These are phyloP conservation scores for Diaprepes abbreviatus DNA, from an alignment of 2,888 invertebrate genomes.

Conservation along the genomic window DNA sequence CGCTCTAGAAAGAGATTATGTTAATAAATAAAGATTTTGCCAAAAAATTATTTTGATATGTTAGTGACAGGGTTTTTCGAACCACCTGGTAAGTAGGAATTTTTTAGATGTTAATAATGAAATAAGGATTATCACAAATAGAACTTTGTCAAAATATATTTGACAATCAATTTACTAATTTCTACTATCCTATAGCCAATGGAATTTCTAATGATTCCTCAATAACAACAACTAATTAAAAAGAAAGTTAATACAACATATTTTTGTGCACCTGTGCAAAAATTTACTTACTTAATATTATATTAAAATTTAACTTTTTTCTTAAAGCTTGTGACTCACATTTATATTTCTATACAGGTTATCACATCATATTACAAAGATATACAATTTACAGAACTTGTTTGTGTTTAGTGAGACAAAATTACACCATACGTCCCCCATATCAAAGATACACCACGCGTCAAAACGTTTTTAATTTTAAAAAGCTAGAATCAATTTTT, in stretches of 20 bases:
- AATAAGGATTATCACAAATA: too few species aligned
- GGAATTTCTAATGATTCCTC: background rate
- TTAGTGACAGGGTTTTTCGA: too few species aligned
- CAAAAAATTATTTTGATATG: too few species aligned
- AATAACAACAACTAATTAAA: background rate
- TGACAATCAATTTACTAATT: too few species aligned
- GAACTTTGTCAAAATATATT: too few species aligned
- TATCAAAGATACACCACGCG: background rate
- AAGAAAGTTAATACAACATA: background rate
- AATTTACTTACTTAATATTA: conserved; percentile 2
- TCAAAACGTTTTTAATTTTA: background rate
- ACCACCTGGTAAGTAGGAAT: too few species aligned
- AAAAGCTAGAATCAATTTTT: background rate
- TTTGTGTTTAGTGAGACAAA: background rate
- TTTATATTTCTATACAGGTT: conserved; percentile 13
- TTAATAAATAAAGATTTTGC: too few species aligned
- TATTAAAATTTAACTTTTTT: background rate
- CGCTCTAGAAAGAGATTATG: too few species aligned
- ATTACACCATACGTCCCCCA: background rate
- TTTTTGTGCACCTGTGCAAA: conserved; percentile 16
- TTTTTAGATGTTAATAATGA: too few species aligned
- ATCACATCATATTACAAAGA: conserved; percentile 13
- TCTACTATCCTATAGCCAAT: too few species aligned
- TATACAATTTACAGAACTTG: background rate
- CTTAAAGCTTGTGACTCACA: conserved; percentile 17